Evolutionary conservation across 2,113 vertebrate genomes (phyloP).

Genomic region (Pardalotus punctatus): DNA sequence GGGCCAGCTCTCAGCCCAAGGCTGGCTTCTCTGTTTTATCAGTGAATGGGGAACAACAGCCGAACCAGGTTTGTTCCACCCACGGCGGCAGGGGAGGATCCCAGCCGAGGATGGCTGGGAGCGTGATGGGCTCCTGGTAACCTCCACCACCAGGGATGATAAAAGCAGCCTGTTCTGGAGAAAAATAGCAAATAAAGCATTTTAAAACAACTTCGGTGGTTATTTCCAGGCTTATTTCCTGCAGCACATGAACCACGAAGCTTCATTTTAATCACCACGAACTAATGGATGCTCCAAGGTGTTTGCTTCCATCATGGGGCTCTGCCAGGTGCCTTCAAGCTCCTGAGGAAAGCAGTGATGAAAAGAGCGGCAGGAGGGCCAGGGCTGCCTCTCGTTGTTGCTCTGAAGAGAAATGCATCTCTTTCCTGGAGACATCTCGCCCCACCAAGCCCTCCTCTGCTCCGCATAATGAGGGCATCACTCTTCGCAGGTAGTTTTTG

Average conservation of each 20-base stretch:
- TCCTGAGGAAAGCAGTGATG: neutral
- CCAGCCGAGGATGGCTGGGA: neutral
- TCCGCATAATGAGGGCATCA: slow-evolving; percentile 47
- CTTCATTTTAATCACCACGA: neutral
- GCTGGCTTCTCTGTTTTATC: neutral
- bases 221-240: neutral
- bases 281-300: neutral
- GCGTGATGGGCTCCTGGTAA: neutral
- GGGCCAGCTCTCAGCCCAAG: neutral
- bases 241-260: neutral
- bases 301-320: slow-evolving; percentile 6
- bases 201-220: neutral
- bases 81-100: neutral
- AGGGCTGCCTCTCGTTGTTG: neutral
- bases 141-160: neutral
- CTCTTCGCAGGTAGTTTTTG: slow-evolving; percentile 45
- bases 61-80: neutral
- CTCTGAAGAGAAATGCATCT: neutral
- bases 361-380: neutral
- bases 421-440: neutral
- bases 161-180: neutral
- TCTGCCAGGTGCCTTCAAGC: neutral
- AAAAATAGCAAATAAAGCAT: neutral
- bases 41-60: neutral
- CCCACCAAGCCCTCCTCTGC: neutral